Percentiles rank a stretch among this genome's conserved stretches.
Conservation (phyloP, 2,888 invertebrate genomes). For the Oasisia sp. region DNA sequence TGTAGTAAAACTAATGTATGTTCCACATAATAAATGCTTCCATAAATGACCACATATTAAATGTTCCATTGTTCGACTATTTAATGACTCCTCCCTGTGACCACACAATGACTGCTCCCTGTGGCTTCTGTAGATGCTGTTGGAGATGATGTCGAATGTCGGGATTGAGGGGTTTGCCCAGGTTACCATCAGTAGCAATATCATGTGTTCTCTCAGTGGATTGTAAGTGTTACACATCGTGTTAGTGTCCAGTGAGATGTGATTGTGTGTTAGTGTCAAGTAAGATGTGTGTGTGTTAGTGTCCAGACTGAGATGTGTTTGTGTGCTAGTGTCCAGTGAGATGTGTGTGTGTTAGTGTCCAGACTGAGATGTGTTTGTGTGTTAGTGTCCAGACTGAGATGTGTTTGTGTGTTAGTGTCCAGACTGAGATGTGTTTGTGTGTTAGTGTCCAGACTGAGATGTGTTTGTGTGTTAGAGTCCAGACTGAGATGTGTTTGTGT, state of each 20-base stretch:
- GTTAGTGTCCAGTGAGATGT: conserved; percentile 8
- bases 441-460: too few species aligned
- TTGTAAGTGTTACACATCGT: conserved; percentile 70
- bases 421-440: too few species aligned
- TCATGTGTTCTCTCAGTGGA: conserved; percentile 71
- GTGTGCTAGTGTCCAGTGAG: conserved; percentile 13
- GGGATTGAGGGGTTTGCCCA: conserved; percentile 49
- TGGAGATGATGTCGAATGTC: conserved; percentile 36
- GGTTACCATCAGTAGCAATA: conserved; percentile 41
- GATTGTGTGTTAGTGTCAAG: conserved; percentile 43
- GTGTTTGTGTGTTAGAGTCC: too few species aligned
- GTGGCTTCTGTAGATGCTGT: conserved; percentile 36
- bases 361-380: too few species aligned
- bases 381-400: too few species aligned
- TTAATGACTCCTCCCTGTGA: not conserved
- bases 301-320: too few species aligned
- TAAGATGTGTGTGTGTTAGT: too few species aligned
- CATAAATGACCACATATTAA: too few species aligned
- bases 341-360: too few species aligned
- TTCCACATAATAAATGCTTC: not conserved
- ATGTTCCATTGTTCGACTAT: not conserved
- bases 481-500: conserved; percentile 24
- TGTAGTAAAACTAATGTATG: not conserved
- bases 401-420: too few species aligned
- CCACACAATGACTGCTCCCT: not conserved